Conservation (phyloP, 2,113 vertebrate species). For the Dolichallabes microphthalmus region DNA sequence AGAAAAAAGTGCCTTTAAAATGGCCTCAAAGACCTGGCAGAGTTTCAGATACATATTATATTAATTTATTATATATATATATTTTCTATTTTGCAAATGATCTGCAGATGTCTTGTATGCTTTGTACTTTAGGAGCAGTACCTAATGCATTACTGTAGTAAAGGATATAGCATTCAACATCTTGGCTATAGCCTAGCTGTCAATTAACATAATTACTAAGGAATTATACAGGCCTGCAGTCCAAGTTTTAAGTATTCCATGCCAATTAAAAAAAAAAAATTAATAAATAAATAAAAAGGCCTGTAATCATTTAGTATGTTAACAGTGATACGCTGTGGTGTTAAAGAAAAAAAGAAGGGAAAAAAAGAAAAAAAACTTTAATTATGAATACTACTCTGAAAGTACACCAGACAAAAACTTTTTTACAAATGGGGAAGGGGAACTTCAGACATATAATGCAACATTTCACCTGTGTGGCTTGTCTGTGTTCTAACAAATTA, state of each 20-base stretch:
- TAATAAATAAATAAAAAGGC: background rate
- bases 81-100: conserved; percentile 75
- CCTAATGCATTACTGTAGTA: conserved; percentile 16
- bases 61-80: conserved; percentile 69
- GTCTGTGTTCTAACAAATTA: background rate
- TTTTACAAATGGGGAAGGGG: background rate
- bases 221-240: background rate
- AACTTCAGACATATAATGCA: background rate
- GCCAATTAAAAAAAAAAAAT: background rate
- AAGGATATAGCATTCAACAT: background rate
- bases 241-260: background rate
- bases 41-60: conserved; percentile 67
- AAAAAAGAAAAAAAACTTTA: background rate
- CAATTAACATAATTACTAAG: conserved; percentile 4
- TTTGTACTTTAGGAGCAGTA: conserved; percentile 46
- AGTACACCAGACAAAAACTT: background rate
- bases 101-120: conserved; percentile 72
- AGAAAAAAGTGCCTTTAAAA: conserved; percentile 69
- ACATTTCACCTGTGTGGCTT: background rate
- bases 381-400: background rate
- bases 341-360: background rate
- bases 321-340: background rate
- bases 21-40: conserved; percentile 67
- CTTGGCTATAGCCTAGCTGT: background rate
- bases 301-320: conserved; percentile 3